A percentile compares a stretch with the other conserved stretches of the same genome.
These are phyloP conservation scores for Hyperoplus immaculatus DNA, from an alignment of 2,797 vertebrate genomes.

Conservation along the genomic window DNA sequence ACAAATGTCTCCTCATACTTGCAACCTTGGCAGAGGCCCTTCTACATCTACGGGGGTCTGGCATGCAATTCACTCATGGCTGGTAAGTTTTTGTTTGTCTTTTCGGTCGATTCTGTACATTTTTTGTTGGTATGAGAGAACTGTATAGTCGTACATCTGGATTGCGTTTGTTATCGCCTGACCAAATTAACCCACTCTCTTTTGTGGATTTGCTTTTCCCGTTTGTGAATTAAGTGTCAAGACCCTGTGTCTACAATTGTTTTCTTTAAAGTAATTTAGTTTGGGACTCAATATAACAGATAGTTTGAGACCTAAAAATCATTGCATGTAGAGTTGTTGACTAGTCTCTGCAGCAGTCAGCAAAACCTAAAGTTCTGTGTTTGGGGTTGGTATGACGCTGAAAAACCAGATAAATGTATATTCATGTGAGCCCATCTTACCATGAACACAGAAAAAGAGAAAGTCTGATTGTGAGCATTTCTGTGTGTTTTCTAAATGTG, in stretches of 20 bases:
- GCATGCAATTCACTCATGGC: constrained; percentile 83
- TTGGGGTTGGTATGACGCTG: constrained; percentile 2
- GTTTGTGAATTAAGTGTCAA: neutral
- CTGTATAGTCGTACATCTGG: neutral
- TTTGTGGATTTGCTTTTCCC: neutral
- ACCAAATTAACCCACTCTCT: neutral
- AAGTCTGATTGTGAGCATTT: neutral
- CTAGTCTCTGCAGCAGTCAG: neutral
- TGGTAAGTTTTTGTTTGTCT: constrained; percentile 70
- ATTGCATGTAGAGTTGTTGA: neutral
- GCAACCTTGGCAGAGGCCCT: constrained; percentile 58
- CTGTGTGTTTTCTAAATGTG: constrained; percentile 9
- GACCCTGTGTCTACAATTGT: neutral
- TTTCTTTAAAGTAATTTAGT: neutral
- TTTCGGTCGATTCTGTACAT: neutral
- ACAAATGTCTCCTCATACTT: constrained; percentile 47
- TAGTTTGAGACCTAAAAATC: neutral
- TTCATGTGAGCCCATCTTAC: constrained; percentile 14
- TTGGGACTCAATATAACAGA: neutral
- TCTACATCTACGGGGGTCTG: constrained; percentile 69
- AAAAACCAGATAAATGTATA: constrained; percentile 30
- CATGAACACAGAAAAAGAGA: constrained; percentile 13
- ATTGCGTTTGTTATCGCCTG: neutral
- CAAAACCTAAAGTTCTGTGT: neutral
- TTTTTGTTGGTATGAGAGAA: neutral